Percentiles rank a stretch among this genome's conserved stretches.
phyloP scores from a whole-genome alignment of 2,797 vertebrate species.

The Typhlichthys eigenmanni region DNA sequence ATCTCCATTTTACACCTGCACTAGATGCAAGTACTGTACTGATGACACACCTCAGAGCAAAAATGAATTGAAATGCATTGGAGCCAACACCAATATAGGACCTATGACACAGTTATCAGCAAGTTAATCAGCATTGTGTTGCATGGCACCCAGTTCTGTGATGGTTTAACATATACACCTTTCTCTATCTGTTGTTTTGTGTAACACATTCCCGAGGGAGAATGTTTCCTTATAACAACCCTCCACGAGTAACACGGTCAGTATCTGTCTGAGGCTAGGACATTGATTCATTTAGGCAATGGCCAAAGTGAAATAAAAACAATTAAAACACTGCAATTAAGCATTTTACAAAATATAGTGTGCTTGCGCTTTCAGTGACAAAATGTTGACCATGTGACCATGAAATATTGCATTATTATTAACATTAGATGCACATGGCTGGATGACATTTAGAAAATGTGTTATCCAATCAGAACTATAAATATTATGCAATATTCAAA shows the following conservation, averaged over 20 bases:
- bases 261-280: constrained; percentile 6
- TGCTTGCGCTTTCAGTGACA: constrained; percentile 33
- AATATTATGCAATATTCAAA: constrained; percentile 13
- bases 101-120: constrained; percentile 70
- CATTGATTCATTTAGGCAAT: constrained; percentile 64
- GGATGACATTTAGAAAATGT: constrained; percentile 16
- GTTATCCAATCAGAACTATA: constrained; percentile 7
- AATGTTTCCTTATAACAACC: constrained; percentile 45
- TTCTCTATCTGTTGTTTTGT: constrained; percentile 63
- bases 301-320: constrained; percentile 57
- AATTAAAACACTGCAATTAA: constrained; percentile 49
- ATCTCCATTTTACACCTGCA: constrained; percentile 66
- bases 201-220: constrained; percentile 51
- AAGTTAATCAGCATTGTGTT: constrained; percentile 56
- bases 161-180: constrained; percentile 57
- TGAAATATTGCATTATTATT: constrained; percentile 35
- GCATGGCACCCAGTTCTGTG: constrained; percentile 67
- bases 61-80: constrained; percentile 49
- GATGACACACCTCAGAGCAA: constrained; percentile 40
- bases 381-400: constrained; percentile 24
- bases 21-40: constrained; percentile 41
- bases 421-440: constrained; percentile 21
- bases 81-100: constrained; percentile 64
- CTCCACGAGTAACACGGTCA: constrained; percentile 43
- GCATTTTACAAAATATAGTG: constrained; percentile 53